Base-by-base conservation (phyloP, 2,888 invertebrate genomes). In the Sturmia bella region DNA sequence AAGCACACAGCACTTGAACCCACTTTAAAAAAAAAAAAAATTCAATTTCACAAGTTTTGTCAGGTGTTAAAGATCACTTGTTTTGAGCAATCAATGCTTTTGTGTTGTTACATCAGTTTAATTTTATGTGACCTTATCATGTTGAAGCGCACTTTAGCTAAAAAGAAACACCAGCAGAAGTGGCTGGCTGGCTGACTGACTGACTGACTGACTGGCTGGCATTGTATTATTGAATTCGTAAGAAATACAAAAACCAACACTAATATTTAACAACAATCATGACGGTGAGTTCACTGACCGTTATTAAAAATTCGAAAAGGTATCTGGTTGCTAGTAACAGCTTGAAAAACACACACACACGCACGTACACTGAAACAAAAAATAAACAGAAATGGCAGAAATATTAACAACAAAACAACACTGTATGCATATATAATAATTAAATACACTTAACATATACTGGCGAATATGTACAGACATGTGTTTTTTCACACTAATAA, bases 281-380 rank as follows among this genome's bases (percentile, higher is more conserved):
- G 50, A 52, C 61, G 52, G 41, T 50, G 68, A 80, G 80, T 76
- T 80, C 76, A 80, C 12, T 76, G 80, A 64, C 76, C 80, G 66
- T 68, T 72, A 48, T 43, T 64, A 52, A 63, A 66, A 56, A 21
- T 27, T 13, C 15, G 54, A 78, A 61, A 74, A 57, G n/a, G 21
- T 41, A 52, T 52, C 52, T 52, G 17, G 13, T 27, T 50, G 37
- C n/a, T 45, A 24, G 21, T 52, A 76, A 66, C 48, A 56, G 66
- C 0, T 17, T 1, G 32, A 66, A 61, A 27, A 57, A 48, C 57
- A 52, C 27, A 19, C n/a, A 61, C 41, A 32, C 39, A 32, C n/a
- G n/a, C 48, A n/a, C n/a, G n/a, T n/a, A n/a, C n/a, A n/a, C n/a
- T n/a, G 27, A 27, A 7, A 9, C 1, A 32, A 32, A 32, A 57